Base-by-base conservation (phyloP, 2,113 vertebrate species). In the Bufo bufo region DNA sequence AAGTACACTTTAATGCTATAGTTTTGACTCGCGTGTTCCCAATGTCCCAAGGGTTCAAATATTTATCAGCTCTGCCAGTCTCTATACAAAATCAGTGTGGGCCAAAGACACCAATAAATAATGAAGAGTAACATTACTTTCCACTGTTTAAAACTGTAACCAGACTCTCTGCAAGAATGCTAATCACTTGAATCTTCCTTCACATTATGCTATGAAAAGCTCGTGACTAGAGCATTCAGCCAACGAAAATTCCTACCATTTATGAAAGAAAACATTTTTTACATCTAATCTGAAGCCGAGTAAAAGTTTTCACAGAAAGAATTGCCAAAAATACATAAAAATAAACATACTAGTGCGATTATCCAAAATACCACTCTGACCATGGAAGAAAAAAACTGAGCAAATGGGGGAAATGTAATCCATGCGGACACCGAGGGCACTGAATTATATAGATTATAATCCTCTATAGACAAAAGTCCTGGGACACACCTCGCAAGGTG, bases 281-380 rank as follows among this genome's bases (percentile, higher is more conserved):
- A 82, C 80, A 82, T 83, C 8, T 83, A 49, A 49, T 66, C 43
- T n/a, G 8, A 16, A 66, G 61, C 61, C 81, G 72, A 71, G 65
- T 58, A 58, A 81, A 49, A 81, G 56, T 17, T 43, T 61, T 56
- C 23, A 43, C 9, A 50, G 78, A 8, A 56, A 74, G 14, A 1
- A 2, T 20, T n/a, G 84, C 84, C 84, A 85, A 77, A 59, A 77
- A 74, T 47, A 77, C 17, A 75, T 11, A 50, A 85, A 85, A 85
- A 85, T 50, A 85, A 85, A 85, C 72, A 72, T 50, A 20, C 19
- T 69, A 85, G 49, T 3, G 2, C 19, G 23, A 85, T 59, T 69
- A 49, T 85, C 84, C 72, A 77, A 77, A 71, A 77, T 58, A 77
- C 56, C 33, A 50, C 23, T 23, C 13, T 59, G 49, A 58, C 83